Base-by-base conservation (phyloP, 1,140 invertebrate species). In the Cydia amplana region DNA sequence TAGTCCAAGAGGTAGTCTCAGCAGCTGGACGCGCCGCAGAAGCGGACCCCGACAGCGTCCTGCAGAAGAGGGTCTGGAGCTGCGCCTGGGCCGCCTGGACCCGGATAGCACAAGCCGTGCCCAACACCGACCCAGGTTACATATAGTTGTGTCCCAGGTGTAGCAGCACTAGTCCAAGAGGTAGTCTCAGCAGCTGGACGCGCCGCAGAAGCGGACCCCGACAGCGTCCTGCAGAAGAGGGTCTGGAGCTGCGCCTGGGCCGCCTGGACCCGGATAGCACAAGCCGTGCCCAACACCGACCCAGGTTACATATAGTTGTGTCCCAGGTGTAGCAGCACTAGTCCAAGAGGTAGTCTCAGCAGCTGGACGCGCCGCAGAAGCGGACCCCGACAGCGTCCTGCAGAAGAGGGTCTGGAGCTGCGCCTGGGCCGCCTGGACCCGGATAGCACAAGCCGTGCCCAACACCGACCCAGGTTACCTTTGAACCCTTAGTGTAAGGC, bases 1-100 rank as follows among this genome's bases (percentile, higher is more conserved):
- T n/a, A n/a, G n/a, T 99, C 88, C 98, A 99, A 93, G 98, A 99
- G 91, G 97, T 99, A 81, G 94, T 98, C 72, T 83, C 85, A 23
- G 91, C 90, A 25, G 93, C 87, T 16, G 89, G 85, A 7, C 83
- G 88, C 6, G 89, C 78, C 49, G 83, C 51, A 60, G 83, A 43
- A 70, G 82, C 86, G 43, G 84, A 76, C 9, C 74, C 77, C 6
- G 79, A 78, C 79, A 14, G 80, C 40, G 78, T 72, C 32, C 79
- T 86, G 40, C 77, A 83, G 75, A 32, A 77, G 46, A 80, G 87
- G n/a, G 87, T 91, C 73, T 93, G 92, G 87, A 84, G 85, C 4
- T 82, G 87, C 23, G 91, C 92, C 9, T 93, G 92, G 92, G 83
- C 85, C 40, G 92, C 91, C 7, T 93, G 91, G 92, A 83, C 84